phyloP scores from a whole-genome alignment of 2,113 vertebrate species.

The Tursiops truncatus region DNA sequence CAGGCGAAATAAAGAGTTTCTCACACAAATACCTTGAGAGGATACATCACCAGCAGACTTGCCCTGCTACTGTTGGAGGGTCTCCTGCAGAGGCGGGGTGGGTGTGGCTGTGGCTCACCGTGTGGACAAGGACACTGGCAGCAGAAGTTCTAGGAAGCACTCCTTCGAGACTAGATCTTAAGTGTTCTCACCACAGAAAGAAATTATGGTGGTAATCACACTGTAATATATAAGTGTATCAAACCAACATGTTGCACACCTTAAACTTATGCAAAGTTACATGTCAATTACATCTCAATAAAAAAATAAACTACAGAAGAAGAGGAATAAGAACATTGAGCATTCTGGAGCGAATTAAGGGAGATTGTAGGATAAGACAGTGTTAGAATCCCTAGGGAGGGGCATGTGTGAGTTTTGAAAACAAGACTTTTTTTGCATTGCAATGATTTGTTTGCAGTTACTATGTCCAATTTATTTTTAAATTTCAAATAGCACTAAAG shows the following conservation, averaged over 20 bases:
- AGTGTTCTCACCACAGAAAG: neutral
- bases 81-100: no score
- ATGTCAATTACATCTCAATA: neutral
- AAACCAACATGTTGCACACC: neutral
- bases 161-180: neutral
- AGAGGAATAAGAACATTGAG: neutral
- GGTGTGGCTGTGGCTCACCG: no score
- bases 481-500: conserved; percentile 11
- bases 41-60: no score
- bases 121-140: no score
- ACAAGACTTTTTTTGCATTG: neutral
- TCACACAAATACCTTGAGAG: no score
- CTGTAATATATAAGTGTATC: neutral
- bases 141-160: no score
- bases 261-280: neutral
- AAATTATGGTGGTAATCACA: neutral
- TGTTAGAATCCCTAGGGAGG: neutral
- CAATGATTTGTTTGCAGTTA: neutral
- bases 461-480: neutral
- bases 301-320: neutral
- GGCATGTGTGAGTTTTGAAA: neutral
- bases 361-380: neutral
- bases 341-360: neutral
- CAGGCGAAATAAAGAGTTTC: no score
- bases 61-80: no score